Evolutionary conservation across 1,140 invertebrate genomes (phyloP).

Genomic region (Aphaenogaster ashmeadi): DNA sequence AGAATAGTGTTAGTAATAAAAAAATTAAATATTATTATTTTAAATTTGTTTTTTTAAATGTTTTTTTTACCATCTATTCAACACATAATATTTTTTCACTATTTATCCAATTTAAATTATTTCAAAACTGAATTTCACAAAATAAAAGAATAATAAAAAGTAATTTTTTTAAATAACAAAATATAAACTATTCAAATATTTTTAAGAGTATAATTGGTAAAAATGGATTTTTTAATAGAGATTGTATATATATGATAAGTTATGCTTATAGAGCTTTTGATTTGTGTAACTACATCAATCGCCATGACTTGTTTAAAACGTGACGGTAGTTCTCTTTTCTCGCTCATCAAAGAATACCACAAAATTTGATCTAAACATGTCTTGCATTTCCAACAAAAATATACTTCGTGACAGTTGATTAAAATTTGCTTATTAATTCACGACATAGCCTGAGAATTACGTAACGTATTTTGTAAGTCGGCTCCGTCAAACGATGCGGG

Average conservation of each 20-base stretch:
- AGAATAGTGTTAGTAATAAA: not conserved
- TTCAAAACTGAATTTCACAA: not conserved
- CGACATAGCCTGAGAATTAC: not conserved
- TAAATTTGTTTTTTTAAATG: not conserved
- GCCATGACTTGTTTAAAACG: not conserved
- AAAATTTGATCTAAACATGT: not conserved
- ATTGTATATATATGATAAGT: not conserved
- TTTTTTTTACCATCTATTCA: not conserved
- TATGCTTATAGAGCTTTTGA: not conserved
- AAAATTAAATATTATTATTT: conserved; percentile 5
- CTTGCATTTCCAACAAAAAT: not conserved
- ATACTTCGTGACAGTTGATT: not conserved
- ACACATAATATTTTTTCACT: not conserved
- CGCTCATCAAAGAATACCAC: not conserved
- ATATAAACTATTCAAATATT: not conserved
- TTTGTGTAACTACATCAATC: not conserved
- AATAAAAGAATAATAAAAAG: conserved; percentile 5
- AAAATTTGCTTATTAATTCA: conserved; percentile 40
- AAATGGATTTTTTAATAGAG: not conserved
- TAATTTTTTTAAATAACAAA: conserved; percentile 4
- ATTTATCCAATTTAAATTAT: not conserved
- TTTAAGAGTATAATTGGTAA: not conserved
- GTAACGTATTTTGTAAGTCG: not conserved
- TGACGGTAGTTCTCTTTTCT: not conserved
- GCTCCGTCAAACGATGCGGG: not conserved